A percentile compares a stretch with the other conserved stretches of the same genome.
Evolutionary conservation across 2,888 invertebrate species (phyloP).

Genomic region (Macaria notata): DNA sequence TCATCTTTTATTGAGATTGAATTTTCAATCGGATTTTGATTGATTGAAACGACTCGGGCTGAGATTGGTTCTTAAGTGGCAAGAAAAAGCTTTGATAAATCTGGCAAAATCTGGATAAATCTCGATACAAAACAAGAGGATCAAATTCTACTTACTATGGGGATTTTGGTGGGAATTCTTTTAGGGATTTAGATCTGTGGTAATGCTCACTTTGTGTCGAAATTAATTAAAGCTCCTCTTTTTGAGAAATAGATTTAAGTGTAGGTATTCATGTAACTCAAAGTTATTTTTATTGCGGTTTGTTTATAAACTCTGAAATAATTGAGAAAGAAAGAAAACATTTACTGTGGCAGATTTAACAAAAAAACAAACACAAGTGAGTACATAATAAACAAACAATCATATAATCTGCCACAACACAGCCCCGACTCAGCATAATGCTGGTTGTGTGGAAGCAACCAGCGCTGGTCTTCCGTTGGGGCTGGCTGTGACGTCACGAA

Average conservation of each 20-base stretch:
- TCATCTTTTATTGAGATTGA: constrained; percentile 72
- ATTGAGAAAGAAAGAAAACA: no score
- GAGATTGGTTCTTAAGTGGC: constrained; percentile 73
- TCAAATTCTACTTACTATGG: constrained; percentile 61
- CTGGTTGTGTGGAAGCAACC: no score
- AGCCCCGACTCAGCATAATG: no score
- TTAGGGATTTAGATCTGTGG: constrained; percentile 48
- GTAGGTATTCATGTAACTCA: background rate
- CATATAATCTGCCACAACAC: no score
- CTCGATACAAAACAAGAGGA: constrained; percentile 65
- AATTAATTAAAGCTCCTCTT: constrained; percentile 12
- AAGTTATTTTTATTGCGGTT: no score
- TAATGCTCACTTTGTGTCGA: constrained; percentile 36
- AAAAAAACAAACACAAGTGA: no score
- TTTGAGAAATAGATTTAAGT: background rate
- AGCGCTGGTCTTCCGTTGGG: no score
- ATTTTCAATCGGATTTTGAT: constrained; percentile 75
- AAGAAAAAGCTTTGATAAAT: constrained; percentile 70
- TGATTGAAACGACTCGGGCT: constrained; percentile 70
- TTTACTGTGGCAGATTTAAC: no score
- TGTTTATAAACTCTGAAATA: no score
- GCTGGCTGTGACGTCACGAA: no score
- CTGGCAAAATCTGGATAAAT: constrained; percentile 42
- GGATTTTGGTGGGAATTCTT: constrained; percentile 57
- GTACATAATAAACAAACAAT: no score